Percentiles rank a stretch among this genome's conserved stretches.
Evolutionary conservation across 2,888 invertebrate species (phyloP).

Genomic region (Coelinius sp.): DNA sequence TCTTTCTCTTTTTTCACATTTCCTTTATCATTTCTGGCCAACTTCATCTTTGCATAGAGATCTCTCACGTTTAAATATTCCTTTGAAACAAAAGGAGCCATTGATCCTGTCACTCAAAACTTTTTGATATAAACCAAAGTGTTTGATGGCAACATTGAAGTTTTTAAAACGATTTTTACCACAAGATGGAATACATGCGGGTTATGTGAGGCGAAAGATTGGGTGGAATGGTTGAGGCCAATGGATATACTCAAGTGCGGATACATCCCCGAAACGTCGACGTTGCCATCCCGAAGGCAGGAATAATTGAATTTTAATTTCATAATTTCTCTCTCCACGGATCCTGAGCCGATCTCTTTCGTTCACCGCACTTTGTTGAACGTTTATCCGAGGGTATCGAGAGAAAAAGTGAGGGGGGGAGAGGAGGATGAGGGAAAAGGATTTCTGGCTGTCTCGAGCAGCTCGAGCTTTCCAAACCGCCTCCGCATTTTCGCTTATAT

Average conservation of each 20-base stretch:
- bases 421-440: neutral
- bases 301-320: slow-evolving; percentile 63
- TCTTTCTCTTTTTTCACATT: neutral
- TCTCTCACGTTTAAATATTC: neutral
- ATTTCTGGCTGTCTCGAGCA: slow-evolving; percentile 34
- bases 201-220: slow-evolving; percentile 13
- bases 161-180: slow-evolving; percentile 18
- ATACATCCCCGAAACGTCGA: slow-evolving; percentile 19
- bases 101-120: slow-evolving; percentile 6
- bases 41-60: neutral
- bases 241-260: neutral
- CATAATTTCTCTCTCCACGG: slow-evolving; percentile 51
- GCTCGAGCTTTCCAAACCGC: slow-evolving; percentile 21
- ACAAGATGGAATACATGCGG: neutral
- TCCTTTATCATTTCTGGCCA: neutral
- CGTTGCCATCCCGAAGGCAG: slow-evolving; percentile 20
- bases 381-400: slow-evolving; percentile 38
- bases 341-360: slow-evolving; percentile 29
- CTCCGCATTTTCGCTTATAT: slow-evolving; percentile 22
- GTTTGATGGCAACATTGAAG: neutral
- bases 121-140: neutral
- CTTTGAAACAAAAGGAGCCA: slow-evolving; percentile 7
- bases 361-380: slow-evolving; percentile 26
- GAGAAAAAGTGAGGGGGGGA: neutral
- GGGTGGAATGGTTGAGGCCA: slow-evolving; percentile 1